phyloP scores from a whole-genome alignment of 2,113 vertebrate species.

The Leucopternis melanops region DNA sequence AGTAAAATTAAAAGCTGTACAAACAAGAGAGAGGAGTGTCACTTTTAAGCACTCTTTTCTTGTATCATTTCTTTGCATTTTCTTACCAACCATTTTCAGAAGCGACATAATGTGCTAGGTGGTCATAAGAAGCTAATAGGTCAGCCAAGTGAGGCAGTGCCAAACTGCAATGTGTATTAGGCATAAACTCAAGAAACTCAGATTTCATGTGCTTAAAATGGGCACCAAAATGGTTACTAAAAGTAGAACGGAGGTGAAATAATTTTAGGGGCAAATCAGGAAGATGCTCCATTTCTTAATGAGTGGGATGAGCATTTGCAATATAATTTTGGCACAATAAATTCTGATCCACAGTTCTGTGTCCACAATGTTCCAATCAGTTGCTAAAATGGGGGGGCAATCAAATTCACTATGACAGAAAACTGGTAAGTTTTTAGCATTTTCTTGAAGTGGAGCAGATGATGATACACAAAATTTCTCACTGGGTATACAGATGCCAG shows the following conservation, averaged over 20 bases:
- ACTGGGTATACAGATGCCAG: no score
- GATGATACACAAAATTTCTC: not conserved
- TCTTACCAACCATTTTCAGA: not conserved
- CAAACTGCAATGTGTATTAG: not conserved
- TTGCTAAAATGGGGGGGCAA: not conserved
- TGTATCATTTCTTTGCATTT: not conserved
- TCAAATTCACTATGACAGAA: not conserved
- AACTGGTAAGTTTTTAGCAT: not conserved
- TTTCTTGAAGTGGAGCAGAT: not conserved
- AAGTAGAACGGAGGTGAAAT: not conserved
- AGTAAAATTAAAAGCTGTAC: not conserved
- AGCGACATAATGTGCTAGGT: not conserved
- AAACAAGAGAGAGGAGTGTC: not conserved
- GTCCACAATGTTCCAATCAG: not conserved
- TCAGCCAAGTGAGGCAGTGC: not conserved
- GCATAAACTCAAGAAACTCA: not conserved
- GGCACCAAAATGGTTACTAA: not conserved
- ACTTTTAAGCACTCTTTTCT: not conserved
- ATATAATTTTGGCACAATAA: not conserved
- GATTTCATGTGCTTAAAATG: not conserved
- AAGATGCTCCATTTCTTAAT: not conserved
- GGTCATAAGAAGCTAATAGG: not conserved
- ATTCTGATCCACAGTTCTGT: not conserved
- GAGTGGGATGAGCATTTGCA: not conserved
- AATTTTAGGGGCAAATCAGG: not conserved